Conservation (phyloP, 1,140 invertebrate genomes). For the Hyphantria cunea region DNA sequence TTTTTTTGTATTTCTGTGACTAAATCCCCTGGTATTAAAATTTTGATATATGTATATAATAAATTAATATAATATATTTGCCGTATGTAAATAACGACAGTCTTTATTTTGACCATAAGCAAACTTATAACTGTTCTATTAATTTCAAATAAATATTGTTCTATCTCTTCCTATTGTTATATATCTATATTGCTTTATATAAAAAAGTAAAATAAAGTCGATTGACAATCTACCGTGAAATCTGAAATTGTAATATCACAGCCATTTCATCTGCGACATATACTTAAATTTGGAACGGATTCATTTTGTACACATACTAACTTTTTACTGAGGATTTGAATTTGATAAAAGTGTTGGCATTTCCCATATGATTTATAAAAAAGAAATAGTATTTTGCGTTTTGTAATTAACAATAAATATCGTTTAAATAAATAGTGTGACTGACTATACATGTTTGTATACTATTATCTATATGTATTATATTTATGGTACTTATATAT, state of each 20-base stretch:
- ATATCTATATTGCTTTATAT: neutral
- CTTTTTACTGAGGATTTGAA: constrained; percentile 9
- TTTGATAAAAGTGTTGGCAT: constrained; percentile 28
- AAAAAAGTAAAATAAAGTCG: too few relatives aligned
- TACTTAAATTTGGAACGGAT: constrained; percentile 20
- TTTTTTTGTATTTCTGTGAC: constrained; percentile 2
- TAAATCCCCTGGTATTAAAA: constrained; percentile 1
- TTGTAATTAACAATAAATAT: constrained; percentile 51
- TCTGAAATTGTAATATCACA: too few relatives aligned
- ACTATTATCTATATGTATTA: neutral
- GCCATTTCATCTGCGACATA: too few relatives aligned
- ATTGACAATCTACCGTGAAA: too few relatives aligned
- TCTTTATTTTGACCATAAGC: too few relatives aligned
- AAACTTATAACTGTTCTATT: neutral
- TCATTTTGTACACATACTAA: constrained; percentile 16
- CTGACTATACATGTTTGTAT: constrained; percentile 10
- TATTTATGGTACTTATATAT: neutral
- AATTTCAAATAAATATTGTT: neutral
- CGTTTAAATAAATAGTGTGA: constrained; percentile 1
- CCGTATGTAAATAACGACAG: too few relatives aligned
- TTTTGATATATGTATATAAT: neutral
- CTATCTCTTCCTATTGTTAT: neutral
- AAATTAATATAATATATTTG: too few relatives aligned
- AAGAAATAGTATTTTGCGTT: constrained; percentile 37
- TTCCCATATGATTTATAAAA: constrained; percentile 25